Conservation (phyloP, 2,113 vertebrate species). For the Genyomyrus donnyi region DNA sequence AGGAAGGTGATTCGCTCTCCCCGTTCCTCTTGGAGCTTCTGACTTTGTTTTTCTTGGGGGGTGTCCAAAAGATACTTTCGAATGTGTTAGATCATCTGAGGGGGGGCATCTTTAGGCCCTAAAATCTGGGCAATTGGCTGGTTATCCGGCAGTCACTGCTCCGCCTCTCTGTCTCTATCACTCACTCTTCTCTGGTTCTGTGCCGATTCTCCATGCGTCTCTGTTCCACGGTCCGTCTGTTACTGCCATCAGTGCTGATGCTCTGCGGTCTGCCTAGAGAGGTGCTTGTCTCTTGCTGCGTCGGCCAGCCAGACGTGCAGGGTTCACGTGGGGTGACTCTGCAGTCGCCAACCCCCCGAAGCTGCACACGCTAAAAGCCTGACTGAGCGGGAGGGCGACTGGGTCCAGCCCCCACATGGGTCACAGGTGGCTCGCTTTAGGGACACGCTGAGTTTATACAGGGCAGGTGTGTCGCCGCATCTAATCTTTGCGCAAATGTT, state of each 20-base stretch:
- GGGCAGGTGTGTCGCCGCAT: not conserved
- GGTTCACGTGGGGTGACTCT: not conserved
- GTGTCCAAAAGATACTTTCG: not conserved
- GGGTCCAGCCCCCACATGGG: not conserved
- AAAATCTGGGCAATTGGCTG: not conserved
- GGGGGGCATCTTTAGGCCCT: not conserved
- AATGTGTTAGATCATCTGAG: not conserved
- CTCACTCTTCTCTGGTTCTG: not conserved
- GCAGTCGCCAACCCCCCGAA: not conserved
- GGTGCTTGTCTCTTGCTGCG: not conserved
- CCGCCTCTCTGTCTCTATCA: not conserved
- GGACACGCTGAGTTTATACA: not conserved
- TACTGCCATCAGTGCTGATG: not conserved
- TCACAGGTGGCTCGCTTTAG: not conserved
- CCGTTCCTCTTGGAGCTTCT: not conserved
- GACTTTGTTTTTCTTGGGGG: not conserved
- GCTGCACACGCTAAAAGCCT: not conserved
- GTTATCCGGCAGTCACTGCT: not conserved
- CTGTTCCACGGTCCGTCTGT: not conserved
- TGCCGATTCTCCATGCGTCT: not conserved
- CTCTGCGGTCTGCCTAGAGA: no score
- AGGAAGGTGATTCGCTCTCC: not conserved
- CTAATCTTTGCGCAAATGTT: not conserved
- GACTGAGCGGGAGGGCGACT: not conserved
- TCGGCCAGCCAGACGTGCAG: not conserved